Conservation (phyloP, 2,888 invertebrate species). For the Leptinotarsa tumamoca region DNA sequence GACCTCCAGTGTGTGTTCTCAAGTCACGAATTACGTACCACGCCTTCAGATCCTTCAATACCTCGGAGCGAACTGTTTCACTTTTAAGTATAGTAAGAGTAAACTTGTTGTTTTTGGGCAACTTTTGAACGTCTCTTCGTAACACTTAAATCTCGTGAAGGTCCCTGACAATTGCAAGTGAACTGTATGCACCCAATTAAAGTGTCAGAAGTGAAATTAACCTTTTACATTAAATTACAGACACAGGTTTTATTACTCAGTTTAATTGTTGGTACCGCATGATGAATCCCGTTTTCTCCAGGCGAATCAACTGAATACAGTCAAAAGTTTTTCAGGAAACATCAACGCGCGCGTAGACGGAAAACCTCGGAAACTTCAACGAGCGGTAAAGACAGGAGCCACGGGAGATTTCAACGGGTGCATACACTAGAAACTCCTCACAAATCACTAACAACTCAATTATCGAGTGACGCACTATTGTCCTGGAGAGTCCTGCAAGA, state of each 20-base stretch:
- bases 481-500: slow-evolving; percentile 16
- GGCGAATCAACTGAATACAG: not conserved
- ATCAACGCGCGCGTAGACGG: slow-evolving; percentile 1
- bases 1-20: slow-evolving; percentile 34
- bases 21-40: slow-evolving; percentile 43
- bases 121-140: slow-evolving; percentile 43
- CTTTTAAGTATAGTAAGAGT: slow-evolving; percentile 42
- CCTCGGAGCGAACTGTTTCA: slow-evolving; percentile 46
- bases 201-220: slow-evolving; percentile 42
- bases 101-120: slow-evolving; percentile 43
- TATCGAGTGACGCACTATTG: slow-evolving; percentile 2
- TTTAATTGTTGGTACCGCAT: slow-evolving; percentile 31
- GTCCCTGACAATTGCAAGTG: slow-evolving; percentile 34
- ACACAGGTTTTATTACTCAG: slow-evolving; percentile 33
- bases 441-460: slow-evolving; percentile 23
- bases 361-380: slow-evolving; percentile 23
- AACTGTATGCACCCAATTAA: slow-evolving; percentile 42
- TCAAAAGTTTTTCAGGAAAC: not conserved
- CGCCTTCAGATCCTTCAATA: slow-evolving; percentile 43
- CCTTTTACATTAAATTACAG: slow-evolving; percentile 26
- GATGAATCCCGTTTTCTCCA: slow-evolving; percentile 16
- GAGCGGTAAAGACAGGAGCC: slow-evolving; percentile 12
- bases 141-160: slow-evolving; percentile 41
- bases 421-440: slow-evolving; percentile 29
- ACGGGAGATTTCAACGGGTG: slow-evolving; percentile 15